Percentiles rank a stretch among this genome's conserved stretches.
Conservation (phyloP, 2,888 invertebrate genomes). For the Neria commutata region DNA sequence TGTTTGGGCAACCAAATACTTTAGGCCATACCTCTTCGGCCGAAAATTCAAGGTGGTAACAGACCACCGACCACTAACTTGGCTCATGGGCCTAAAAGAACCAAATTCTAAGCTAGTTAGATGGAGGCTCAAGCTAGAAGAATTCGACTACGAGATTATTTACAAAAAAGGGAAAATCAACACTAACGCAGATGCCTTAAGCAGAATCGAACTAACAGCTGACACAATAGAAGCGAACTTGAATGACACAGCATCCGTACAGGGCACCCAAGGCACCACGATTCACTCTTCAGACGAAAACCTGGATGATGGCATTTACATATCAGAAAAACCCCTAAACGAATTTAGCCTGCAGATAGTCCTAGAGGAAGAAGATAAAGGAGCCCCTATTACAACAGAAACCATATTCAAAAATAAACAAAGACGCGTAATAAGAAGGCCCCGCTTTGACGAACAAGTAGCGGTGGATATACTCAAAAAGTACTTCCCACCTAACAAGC, state of each 20-base stretch:
- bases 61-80: slow-evolving; percentile 55
- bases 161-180: slow-evolving; percentile 35
- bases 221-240: slow-evolving; percentile 17
- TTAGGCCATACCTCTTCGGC: slow-evolving; percentile 51
- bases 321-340: slow-evolving; percentile 36
- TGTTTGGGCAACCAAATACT: too few species aligned
- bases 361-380: slow-evolving; percentile 16
- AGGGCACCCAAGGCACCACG: slow-evolving; percentile 13
- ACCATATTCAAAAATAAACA: slow-evolving; percentile 31
- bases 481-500: slow-evolving; percentile 30
- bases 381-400: slow-evolving; percentile 16
- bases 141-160: slow-evolving; percentile 39
- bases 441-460: slow-evolving; percentile 20
- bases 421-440: slow-evolving; percentile 23
- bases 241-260: slow-evolving; percentile 14
- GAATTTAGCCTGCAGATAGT: slow-evolving; percentile 33
- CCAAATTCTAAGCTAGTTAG: slow-evolving; percentile 48
- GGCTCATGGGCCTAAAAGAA: slow-evolving; percentile 54
- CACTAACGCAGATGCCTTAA: slow-evolving; percentile 32
- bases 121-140: slow-evolving; percentile 49
- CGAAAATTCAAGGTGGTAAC: slow-evolving; percentile 53
- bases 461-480: slow-evolving; percentile 27
- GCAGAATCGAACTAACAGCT: slow-evolving; percentile 23
- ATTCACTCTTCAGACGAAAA: slow-evolving; percentile 31
- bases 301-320: slow-evolving; percentile 31